Base-by-base conservation (phyloP, 2,888 invertebrate genomes). In the Caenorhabditis doughertyi region DNA sequence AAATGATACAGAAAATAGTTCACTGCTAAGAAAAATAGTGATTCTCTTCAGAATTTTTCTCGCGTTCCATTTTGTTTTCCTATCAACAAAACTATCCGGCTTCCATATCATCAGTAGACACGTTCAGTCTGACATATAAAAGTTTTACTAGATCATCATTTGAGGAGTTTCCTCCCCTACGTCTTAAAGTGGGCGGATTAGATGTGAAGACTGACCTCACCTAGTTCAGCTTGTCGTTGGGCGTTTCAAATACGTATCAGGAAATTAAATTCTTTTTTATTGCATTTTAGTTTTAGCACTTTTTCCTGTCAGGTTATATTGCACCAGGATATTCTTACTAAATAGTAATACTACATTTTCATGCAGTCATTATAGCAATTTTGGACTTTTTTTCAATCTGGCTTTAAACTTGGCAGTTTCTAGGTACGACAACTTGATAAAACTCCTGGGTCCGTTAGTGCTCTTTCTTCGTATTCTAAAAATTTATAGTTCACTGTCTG, bases 171-270 rank as follows among this genome's bases (percentile, higher is more conserved):
- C 44, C 49, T 65, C 32, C n/a, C 11, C 4, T 51, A 65, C 51
- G 65, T 65, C 51, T 51, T 32, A 25, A 51, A 51, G 65, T 65
- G 65, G 65, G 65, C 35, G 65, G 65, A 65, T 65, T 65, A 65
- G 65, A 27, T 49, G 47, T 1, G 3, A 18, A 18, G 64, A 32
- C 64, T 65, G 65, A 51, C 65, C 51, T 65, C 51, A 64, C 21
- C 11, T 21, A 51, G 49, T 32, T 23, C 21, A 39, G 32, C 39
- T 58, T 39, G 39, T 35, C 35, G 13, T 21, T n/a, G 27, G 64
- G 4, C 51, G 51, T 51, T 51, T 65, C 51, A 35, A 27, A 64
- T 27, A 49, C 64, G 64, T 49, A 49, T 64, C 49, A 35, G 65
- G 51, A 51, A 65, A 51, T 65, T 23, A 35, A 51, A 51, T 65